Conservation (phyloP, 2,888 invertebrate genomes). For the Abscondita cerata region DNA sequence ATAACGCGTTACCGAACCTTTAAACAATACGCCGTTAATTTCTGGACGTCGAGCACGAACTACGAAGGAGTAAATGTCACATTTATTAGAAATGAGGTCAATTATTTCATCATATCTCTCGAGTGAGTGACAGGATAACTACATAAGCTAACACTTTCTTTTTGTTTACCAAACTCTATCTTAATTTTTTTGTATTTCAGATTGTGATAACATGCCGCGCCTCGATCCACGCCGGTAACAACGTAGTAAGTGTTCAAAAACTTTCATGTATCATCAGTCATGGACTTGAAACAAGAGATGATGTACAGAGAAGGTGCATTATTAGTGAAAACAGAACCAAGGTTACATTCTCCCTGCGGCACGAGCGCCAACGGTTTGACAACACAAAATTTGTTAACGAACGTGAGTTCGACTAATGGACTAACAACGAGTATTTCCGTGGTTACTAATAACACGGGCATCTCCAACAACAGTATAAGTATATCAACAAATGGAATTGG, state of each 20-base stretch:
- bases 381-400: conserved; percentile 46
- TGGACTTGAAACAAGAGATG: conserved; percentile 73
- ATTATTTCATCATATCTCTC: conserved; percentile 36
- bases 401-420: conserved; percentile 44
- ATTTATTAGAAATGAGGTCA: conserved; percentile 32
- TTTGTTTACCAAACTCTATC: too few relatives aligned
- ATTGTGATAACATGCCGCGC: conserved; percentile 55
- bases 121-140: too few relatives aligned
- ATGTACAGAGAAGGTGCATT: conserved; percentile 63
- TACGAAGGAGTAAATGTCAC: neutral
- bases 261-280: conserved; percentile 50
- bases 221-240: conserved; percentile 51
- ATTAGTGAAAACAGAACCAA: conserved; percentile 61
- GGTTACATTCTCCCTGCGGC: conserved; percentile 51
- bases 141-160: too few relatives aligned
- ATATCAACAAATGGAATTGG: conserved; percentile 41
- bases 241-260: conserved; percentile 38
- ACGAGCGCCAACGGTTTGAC: conserved; percentile 41
- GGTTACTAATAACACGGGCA: conserved; percentile 34
- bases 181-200: conserved; percentile 47
- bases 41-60: conserved; percentile 7
- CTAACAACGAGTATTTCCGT: conserved; percentile 47
- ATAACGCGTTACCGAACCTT: neutral
- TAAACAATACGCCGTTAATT: conserved; percentile 1
- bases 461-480: conserved; percentile 46